Evolutionary conservation across 2,888 invertebrate genomes (phyloP).

Genomic region (Operophtera brumata): DNA sequence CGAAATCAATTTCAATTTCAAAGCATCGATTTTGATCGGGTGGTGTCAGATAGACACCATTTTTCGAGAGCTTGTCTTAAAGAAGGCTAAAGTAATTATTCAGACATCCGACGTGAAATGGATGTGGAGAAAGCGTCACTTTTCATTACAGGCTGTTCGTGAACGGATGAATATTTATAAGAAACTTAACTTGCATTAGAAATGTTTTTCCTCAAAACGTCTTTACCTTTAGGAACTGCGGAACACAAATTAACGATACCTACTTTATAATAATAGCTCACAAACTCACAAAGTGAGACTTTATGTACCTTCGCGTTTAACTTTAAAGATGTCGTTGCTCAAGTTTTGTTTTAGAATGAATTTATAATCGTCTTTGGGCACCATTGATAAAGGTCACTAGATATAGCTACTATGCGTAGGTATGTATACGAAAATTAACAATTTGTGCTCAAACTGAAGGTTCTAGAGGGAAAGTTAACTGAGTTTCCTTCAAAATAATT

Average conservation of each 20-base stretch:
- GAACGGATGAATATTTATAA: conserved; percentile 23
- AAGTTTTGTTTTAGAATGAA: no score
- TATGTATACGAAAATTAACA: no score
- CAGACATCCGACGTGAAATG: not conserved
- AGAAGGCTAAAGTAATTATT: conserved; percentile 7
- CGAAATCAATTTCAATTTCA: no score
- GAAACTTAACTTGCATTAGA: conserved; percentile 7
- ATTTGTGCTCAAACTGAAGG: no score
- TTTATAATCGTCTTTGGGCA: no score
- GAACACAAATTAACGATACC: not conserved
- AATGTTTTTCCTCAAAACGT: conserved; percentile 11
- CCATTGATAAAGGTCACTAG: no score
- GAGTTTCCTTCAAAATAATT: no score
- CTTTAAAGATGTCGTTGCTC: not conserved
- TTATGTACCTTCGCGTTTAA: not conserved
- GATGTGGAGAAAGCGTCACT: conserved; percentile 26
- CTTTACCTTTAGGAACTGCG: conserved; percentile 2
- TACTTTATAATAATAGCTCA: not conserved
- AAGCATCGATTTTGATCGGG: no score
- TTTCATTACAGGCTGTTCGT: conserved; percentile 20
- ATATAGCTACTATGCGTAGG: no score
- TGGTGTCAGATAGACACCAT: no score
- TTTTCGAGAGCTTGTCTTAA: no score
- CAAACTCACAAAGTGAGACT: not conserved
- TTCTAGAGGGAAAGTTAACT: no score